phyloP scores from a whole-genome alignment of 2,113 vertebrate species.

The Pelusios castaneus region DNA sequence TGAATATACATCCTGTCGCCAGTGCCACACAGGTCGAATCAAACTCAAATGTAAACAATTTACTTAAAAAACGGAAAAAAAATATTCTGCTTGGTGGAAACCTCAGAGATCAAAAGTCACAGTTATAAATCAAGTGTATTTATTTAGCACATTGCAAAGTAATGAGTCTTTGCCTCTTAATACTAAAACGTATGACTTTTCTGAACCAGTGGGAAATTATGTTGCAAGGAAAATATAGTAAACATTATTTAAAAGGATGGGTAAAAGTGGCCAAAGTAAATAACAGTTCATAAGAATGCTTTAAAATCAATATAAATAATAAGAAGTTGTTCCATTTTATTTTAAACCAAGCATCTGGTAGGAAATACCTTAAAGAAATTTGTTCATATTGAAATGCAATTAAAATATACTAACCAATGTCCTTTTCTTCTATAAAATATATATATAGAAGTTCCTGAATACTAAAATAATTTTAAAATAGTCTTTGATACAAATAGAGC shows the following conservation, averaged over 20 bases:
- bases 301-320: conserved; percentile 33
- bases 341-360: background rate
- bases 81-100: conserved; percentile 53
- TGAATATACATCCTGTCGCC: conserved; percentile 41
- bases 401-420: background rate
- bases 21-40: conserved; percentile 73
- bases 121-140: conserved; percentile 43
- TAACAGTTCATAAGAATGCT: background rate
- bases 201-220: conserved; percentile 30
- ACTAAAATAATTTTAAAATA: background rate
- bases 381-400: conserved; percentile 12
- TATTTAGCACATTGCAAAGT: conserved; percentile 8
- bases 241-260: background rate
- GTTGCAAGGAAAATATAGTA: background rate
- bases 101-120: conserved; percentile 54
- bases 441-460: background rate
- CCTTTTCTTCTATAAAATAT: background rate
- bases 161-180: conserved; percentile 17
- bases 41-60: conserved; percentile 59
- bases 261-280: conserved; percentile 28
- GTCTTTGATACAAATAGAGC: background rate
- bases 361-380: conserved; percentile 9
- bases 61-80: background rate
- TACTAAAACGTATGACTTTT: background rate
- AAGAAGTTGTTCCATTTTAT: background rate